Evolutionary conservation across 1,140 invertebrate genomes (phyloP).

Genomic region (Drosophila sulfurigaster): DNA sequence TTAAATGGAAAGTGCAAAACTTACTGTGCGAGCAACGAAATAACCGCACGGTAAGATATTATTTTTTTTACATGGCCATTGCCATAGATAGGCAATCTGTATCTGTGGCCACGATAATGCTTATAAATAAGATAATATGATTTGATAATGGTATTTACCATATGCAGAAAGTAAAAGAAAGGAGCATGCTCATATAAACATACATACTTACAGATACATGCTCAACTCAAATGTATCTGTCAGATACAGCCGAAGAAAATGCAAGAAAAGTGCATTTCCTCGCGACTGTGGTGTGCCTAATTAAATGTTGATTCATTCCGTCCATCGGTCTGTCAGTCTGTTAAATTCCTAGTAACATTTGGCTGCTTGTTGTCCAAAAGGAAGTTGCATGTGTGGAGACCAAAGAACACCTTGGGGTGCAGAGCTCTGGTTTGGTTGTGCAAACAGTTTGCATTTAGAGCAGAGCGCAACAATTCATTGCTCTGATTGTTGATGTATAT

Average conservation of each 20-base stretch:
- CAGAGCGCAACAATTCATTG: constrained; percentile 49
- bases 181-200: constrained; percentile 15
- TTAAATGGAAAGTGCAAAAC: constrained; percentile 82
- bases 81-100: constrained; percentile 83
- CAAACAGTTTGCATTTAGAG: constrained; percentile 79
- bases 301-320: constrained; percentile 40
- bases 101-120: constrained; percentile 82
- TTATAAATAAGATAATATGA: constrained; percentile 85
- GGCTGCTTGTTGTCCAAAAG: background rate
- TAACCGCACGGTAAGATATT: constrained; percentile 78
- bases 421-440: constrained; percentile 38
- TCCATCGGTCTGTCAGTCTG: constrained; percentile 3
- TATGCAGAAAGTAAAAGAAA: constrained; percentile 79
- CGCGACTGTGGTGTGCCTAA: constrained; percentile 41
- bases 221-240: constrained; percentile 9
- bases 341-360: constrained; percentile 43
- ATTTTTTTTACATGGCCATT: constrained; percentile 78
- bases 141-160: constrained; percentile 85
- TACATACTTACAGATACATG: constrained; percentile 2
- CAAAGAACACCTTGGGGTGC: background rate
- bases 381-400: constrained; percentile 7
- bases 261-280: background rate
- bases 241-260: constrained; percentile 10
- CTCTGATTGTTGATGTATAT: constrained; percentile 46
- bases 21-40: constrained; percentile 80